Evolutionary conservation across 2,888 invertebrate genomes (phyloP).

Genomic region (Chaitophorus viminalis): DNA sequence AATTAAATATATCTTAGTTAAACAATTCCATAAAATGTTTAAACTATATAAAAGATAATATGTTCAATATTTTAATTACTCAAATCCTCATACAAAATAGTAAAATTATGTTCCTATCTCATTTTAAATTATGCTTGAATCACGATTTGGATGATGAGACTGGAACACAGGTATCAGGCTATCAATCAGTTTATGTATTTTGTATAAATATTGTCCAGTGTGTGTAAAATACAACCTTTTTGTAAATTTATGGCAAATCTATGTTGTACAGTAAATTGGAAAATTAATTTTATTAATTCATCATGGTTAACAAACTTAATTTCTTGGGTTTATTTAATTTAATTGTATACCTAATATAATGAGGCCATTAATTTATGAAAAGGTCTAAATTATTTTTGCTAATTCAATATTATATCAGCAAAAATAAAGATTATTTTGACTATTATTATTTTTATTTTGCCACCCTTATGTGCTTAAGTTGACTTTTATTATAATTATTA

Average conservation of each 20-base stretch:
- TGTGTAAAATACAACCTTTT: constrained; percentile 57
- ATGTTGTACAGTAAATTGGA: constrained; percentile 1
- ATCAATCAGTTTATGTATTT: constrained; percentile 61
- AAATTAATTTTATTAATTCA: neutral
- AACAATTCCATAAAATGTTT: constrained; percentile 54
- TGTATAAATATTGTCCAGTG: constrained; percentile 61
- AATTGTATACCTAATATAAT: constrained; percentile 11
- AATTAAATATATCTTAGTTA: constrained; percentile 53
- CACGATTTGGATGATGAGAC: constrained; percentile 61
- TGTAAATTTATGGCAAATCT: constrained; percentile 57
- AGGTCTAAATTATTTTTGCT: constrained; percentile 46
- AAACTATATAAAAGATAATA: constrained; percentile 52
- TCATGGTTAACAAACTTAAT: constrained; percentile 16
- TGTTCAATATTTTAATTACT: constrained; percentile 53
- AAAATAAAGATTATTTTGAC: constrained; percentile 50
- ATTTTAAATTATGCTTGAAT: constrained; percentile 61
- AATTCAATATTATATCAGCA: constrained; percentile 56
- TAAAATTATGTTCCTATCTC: constrained; percentile 62
- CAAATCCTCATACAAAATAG: constrained; percentile 60
- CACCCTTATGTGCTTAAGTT: constrained; percentile 55
- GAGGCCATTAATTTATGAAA: constrained; percentile 49
- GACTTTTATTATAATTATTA: constrained; percentile 30
- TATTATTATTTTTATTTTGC: constrained; percentile 58
- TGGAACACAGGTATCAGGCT: constrained; percentile 62
- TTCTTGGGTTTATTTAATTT: constrained; percentile 4